Conservation (phyloP, 2,113 vertebrate species). For the Leptosomus discolor region DNA sequence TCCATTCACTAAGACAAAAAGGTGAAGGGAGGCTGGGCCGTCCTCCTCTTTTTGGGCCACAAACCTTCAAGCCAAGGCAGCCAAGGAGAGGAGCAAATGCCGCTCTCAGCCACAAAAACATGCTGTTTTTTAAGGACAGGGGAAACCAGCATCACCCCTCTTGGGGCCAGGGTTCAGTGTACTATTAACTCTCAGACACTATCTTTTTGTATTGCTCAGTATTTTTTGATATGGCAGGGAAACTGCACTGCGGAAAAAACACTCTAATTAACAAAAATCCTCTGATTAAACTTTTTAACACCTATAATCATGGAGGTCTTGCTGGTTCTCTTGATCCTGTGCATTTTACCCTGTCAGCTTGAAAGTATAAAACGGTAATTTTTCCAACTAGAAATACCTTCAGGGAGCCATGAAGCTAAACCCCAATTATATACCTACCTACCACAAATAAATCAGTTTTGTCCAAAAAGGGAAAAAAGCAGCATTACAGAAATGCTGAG, state of each 20-base stretch:
- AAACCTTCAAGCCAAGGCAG: not conserved
- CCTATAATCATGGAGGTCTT: not conserved
- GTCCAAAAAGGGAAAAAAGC: not conserved
- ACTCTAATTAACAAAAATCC: not conserved
- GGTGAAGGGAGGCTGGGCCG: not conserved
- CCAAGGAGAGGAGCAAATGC: not conserved
- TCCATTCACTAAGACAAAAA: not conserved
- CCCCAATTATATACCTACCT: slow-evolving; percentile 12
- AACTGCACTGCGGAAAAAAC: not conserved
- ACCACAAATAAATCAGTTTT: slow-evolving; percentile 9
- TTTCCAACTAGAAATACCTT: slow-evolving; percentile 33
- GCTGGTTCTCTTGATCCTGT: not conserved
- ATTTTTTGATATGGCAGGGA: not conserved
- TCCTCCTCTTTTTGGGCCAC: not conserved
- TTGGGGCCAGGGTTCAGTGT: not conserved
- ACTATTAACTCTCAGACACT: not conserved
- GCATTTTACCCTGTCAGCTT: not conserved
- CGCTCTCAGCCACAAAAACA: not conserved
- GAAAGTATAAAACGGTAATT: slow-evolving; percentile 1
- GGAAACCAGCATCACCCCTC: rapidly evolving
- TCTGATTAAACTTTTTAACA: not conserved
- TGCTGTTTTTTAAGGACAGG: not conserved
- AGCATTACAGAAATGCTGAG: not conserved
- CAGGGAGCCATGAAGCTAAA: slow-evolving; percentile 20
- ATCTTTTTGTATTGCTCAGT: not conserved